Percentiles rank a stretch among this genome's conserved stretches.
Conservation (phyloP, 2,113 vertebrate genomes). For the Nestor notabilis region DNA sequence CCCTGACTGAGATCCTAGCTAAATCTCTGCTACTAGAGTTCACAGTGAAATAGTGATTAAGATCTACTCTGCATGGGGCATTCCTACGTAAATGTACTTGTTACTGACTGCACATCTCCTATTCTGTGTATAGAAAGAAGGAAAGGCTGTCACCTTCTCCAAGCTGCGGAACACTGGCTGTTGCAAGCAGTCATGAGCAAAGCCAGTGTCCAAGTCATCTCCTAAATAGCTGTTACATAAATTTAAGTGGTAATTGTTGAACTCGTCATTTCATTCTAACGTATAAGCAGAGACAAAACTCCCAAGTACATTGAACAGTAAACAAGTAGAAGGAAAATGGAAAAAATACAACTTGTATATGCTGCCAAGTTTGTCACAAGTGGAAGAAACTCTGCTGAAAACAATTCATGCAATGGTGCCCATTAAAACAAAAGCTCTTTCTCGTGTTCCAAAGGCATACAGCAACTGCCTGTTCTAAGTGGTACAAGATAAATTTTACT, state of each 20-base stretch:
- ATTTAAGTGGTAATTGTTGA: background rate
- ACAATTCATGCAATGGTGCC: background rate
- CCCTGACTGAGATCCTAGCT: background rate
- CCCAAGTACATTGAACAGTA: background rate
- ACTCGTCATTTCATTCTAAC: background rate
- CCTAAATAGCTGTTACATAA: rapidly evolving
- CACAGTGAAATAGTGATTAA: background rate
- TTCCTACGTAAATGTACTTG: background rate
- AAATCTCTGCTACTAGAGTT: background rate
- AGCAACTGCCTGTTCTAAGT: background rate
- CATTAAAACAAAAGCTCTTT: background rate
- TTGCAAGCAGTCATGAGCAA: background rate
- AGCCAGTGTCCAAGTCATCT: background rate
- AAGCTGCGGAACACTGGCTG: background rate
- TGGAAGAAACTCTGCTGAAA: background rate
- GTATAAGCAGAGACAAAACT: background rate
- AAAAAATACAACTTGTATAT: background rate
- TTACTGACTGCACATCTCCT: background rate
- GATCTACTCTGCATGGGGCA: background rate
- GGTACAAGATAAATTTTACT: background rate
- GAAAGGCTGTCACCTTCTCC: background rate
- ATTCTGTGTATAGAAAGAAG: background rate
- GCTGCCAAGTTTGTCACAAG: background rate
- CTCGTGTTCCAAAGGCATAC: background rate
- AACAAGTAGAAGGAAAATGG: background rate